Conservation (phyloP, 2,888 invertebrate species). For the Apamea anceps region DNA sequence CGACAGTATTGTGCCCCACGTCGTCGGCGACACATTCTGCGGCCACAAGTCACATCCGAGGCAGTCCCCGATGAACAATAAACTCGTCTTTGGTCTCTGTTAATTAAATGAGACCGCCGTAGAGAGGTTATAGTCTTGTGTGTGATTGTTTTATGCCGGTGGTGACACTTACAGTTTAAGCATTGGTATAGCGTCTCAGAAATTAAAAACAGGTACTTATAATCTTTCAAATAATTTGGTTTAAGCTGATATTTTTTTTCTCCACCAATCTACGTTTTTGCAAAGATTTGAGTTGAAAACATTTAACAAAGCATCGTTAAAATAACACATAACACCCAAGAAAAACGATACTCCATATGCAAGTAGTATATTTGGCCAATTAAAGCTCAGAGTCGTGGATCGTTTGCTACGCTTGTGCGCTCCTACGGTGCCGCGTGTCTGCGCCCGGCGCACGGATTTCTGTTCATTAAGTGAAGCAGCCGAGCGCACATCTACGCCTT, state of each 20-base stretch:
- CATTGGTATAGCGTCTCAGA: not conserved
- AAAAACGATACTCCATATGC: not conserved
- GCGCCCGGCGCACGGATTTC: not conserved
- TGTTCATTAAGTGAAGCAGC: constrained; percentile 37
- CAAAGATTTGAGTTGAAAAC: too few species aligned
- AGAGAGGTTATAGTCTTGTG: constrained; percentile 8
- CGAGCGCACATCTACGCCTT: not conserved
- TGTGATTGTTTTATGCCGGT: constrained; percentile 20
- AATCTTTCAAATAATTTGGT: not conserved
- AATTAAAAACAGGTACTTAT: not conserved
- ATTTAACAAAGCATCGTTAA: not conserved
- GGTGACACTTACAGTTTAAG: not conserved
- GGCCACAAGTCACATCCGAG: constrained; percentile 39
- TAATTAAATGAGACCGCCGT: constrained; percentile 43
- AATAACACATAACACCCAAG: not conserved
- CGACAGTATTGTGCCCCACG: not conserved
- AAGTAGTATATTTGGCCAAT: constrained; percentile 14
- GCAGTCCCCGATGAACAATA: constrained; percentile 36
- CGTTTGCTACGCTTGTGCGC: not conserved
- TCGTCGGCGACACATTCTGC: constrained; percentile 13
- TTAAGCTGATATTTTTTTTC: not conserved
- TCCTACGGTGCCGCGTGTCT: not conserved
- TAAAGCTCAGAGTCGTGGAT: not conserved
- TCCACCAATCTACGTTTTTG: too few species aligned
- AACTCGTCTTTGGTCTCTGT: constrained; percentile 37